A percentile compares a stretch with the other conserved stretches of the same genome.
These are phyloP conservation scores for Caenorhabditis sp. DNA, from an alignment of 2,888 invertebrate genomes.

Conservation along the genomic window DNA sequence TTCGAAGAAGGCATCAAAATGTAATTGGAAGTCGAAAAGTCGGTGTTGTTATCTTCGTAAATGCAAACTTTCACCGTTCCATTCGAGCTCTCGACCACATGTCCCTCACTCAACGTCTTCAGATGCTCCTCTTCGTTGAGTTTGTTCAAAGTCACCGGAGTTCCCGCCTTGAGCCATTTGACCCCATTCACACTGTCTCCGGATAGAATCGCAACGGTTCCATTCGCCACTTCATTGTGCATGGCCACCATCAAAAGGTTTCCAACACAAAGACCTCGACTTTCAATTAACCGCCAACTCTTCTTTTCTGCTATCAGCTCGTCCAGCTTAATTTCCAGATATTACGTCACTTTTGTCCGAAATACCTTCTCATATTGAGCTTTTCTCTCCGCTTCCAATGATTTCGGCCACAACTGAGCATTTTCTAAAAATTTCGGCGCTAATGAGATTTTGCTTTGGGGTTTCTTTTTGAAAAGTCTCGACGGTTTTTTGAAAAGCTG, in stretches of 20 bases:
- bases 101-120: constrained; percentile 18
- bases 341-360: background rate
- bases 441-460: constrained; percentile 26
- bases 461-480: constrained; percentile 13
- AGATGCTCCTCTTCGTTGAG: constrained; percentile 4
- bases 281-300: constrained; percentile 38
- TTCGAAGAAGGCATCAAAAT: constrained; percentile 38
- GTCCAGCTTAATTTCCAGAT: constrained; percentile 11
- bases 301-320: constrained; percentile 16
- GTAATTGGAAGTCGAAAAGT: background rate
- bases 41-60: background rate
- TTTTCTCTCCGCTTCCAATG: constrained; percentile 26
- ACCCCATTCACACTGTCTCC: background rate
- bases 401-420: constrained; percentile 28
- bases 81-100: background rate
- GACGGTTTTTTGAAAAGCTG: constrained; percentile 6
- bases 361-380: constrained; percentile 21
- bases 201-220: constrained; percentile 3
- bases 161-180: constrained; percentile 25
- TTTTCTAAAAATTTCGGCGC: constrained; percentile 37
- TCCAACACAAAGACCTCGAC: constrained; percentile 29
- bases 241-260: constrained; percentile 11
- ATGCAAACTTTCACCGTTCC: background rate
- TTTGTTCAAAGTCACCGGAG: constrained; percentile 12
- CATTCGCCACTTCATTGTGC: constrained; percentile 8